Percentiles rank a stretch among this genome's conserved stretches.
Evolutionary conservation across 2,797 vertebrate species (phyloP).

Genomic region (Fistularia commersonii): DNA sequence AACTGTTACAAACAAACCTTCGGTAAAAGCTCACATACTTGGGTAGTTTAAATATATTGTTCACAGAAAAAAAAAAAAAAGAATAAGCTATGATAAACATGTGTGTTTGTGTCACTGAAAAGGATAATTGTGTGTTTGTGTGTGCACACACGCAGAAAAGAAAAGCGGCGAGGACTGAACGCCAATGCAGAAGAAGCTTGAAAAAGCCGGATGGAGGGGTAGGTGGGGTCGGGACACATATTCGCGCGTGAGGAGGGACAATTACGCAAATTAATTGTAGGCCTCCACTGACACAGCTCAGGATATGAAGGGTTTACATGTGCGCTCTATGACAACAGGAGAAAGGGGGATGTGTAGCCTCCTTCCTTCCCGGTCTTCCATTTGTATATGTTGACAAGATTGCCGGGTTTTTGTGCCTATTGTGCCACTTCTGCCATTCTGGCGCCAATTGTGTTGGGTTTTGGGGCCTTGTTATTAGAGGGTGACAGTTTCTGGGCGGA

Average conservation of each 20-base stretch:
- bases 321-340: conserved; percentile 68
- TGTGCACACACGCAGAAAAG: too few relatives aligned
- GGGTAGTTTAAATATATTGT: not conserved
- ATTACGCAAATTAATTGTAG: conserved; percentile 75
- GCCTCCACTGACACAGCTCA: conserved; percentile 65
- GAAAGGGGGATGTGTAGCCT: conserved; percentile 58
- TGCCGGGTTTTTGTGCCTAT: conserved; percentile 71
- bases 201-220: conserved; percentile 38
- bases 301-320: conserved; percentile 55
- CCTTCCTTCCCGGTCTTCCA: conserved; percentile 58
- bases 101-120: too few relatives aligned
- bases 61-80: not conserved
- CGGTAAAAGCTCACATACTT: too few relatives aligned
- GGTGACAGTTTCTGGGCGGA: conserved; percentile 75
- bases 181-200: conserved; percentile 22
- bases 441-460: conserved; percentile 65
- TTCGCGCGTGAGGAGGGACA: conserved; percentile 28
- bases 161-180: too few relatives aligned
- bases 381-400: conserved; percentile 72
- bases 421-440: conserved; percentile 67
- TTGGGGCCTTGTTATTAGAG: conserved; percentile 71
- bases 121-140: too few relatives aligned
- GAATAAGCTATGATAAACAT: not conserved
- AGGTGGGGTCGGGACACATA: conserved; percentile 35
- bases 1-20: too few relatives aligned